Percentiles rank a stretch among this genome's conserved stretches.
phyloP scores from a whole-genome alignment of 2,113 vertebrate species.

The Colaptes auratus region DNA sequence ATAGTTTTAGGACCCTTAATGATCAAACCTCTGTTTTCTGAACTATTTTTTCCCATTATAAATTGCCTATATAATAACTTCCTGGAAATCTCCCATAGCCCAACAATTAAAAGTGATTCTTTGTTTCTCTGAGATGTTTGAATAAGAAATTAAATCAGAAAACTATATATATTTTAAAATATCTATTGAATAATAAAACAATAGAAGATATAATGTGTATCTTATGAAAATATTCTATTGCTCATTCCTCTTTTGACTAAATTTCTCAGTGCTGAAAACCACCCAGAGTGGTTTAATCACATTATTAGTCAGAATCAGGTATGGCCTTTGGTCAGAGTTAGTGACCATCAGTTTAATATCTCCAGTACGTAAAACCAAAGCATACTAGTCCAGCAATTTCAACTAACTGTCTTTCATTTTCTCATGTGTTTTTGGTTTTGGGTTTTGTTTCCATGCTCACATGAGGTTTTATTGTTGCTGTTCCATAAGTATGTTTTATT shows the following conservation, averaged over 20 bases:
- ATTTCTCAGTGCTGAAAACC: fast-evolving
- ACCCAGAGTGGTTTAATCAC: background rate
- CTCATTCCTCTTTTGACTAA: background rate
- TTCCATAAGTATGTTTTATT: background rate
- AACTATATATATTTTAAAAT: background rate
- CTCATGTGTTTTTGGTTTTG: background rate
- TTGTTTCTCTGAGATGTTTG: background rate
- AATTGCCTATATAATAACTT: background rate
- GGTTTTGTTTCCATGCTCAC: background rate
- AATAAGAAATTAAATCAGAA: background rate
- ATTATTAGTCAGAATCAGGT: background rate
- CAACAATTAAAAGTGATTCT: background rate
- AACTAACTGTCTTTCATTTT: background rate
- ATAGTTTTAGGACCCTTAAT: background rate
- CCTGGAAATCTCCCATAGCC: background rate
- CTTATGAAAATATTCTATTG: background rate
- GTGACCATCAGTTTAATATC: background rate
- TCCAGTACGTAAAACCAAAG: background rate
- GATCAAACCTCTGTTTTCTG: background rate
- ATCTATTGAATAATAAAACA: background rate
- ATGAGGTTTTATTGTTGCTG: background rate
- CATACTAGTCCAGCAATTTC: background rate
- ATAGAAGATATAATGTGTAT: background rate
- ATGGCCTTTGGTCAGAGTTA: background rate
- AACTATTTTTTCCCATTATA: background rate